Evolutionary conservation across 2,888 invertebrate species (phyloP).

Genomic region (Plebejus melissa): DNA sequence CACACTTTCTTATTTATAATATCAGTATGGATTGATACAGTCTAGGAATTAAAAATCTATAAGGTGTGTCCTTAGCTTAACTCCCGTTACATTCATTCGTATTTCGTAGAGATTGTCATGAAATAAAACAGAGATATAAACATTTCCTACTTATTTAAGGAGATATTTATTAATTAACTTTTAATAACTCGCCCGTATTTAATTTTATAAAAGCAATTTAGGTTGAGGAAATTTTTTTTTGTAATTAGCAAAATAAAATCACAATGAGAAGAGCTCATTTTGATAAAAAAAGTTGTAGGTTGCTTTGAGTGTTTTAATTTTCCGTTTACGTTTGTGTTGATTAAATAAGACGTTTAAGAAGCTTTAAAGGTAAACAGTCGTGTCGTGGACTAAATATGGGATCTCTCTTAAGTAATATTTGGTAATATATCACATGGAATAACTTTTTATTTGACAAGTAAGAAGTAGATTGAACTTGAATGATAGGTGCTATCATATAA

Average conservation of each 20-base stretch:
- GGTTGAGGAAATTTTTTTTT: not conserved
- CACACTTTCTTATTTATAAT: not conserved
- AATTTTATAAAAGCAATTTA: conserved; percentile 6
- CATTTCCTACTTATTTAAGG: conserved; percentile 22
- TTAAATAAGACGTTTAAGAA: not conserved
- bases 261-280: conserved; percentile 11
- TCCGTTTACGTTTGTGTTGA: not conserved
- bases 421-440: too few species aligned
- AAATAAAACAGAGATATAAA: conserved; percentile 34
- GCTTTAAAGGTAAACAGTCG: not conserved
- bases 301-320: not conserved
- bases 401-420: too few species aligned
- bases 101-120: conserved; percentile 30
- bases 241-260: not conserved
- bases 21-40: too few species aligned
- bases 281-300: not conserved
- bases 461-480: too few species aligned
- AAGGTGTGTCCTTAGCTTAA: not conserved
- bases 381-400: not conserved
- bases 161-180: conserved; percentile 6
- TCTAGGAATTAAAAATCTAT: not conserved
- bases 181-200: not conserved
- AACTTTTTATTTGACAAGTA: too few species aligned
- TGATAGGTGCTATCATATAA: too few species aligned
- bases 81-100: conserved; percentile 28